A percentile compares a stretch with the other conserved stretches of the same genome.
Evolutionary conservation across 2,888 invertebrate genomes (phyloP).

Genomic region (Chalcis sispes): DNA sequence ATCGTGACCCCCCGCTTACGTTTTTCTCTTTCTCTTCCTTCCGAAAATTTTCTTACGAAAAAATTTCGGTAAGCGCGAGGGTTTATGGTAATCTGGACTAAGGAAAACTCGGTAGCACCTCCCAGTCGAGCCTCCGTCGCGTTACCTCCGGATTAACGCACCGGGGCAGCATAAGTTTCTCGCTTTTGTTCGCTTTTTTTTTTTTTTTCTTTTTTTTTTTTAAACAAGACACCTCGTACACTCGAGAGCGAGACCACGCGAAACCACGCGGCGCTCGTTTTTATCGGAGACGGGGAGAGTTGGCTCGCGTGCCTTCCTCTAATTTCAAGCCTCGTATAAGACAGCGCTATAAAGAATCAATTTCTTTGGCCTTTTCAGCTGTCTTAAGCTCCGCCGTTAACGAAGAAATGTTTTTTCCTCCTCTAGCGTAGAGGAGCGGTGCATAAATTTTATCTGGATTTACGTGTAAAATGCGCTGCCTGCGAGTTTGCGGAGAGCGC

Average conservation of each 20-base stretch:
- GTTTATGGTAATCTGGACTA: too few species aligned
- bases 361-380: conserved; percentile 42
- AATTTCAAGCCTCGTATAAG: conserved; percentile 51
- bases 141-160: not conserved
- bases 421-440: not conserved
- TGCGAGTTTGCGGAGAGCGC: too few species aligned
- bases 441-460: conserved; percentile 35
- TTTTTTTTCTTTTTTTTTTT: not conserved
- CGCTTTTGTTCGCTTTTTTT: too few species aligned
- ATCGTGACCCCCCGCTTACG: too few species aligned
- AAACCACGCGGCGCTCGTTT: conserved; percentile 1
- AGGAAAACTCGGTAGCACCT: not conserved
- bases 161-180: too few species aligned
- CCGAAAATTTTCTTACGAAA: too few species aligned
- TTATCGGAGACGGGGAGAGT: too few species aligned
- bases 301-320: conserved; percentile 49
- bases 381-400: conserved; percentile 45
- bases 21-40: too few species aligned
- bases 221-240: not conserved
- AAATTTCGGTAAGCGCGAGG: too few species aligned
- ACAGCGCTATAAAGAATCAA: conserved; percentile 39
- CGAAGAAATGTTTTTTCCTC: conserved; percentile 51
- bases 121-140: conserved; percentile 14
- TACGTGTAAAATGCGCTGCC: conserved; percentile 8
- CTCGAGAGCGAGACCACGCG: not conserved